Evolutionary conservation across 2,888 invertebrate genomes (phyloP).

Genomic region (Coelinius sp.): DNA sequence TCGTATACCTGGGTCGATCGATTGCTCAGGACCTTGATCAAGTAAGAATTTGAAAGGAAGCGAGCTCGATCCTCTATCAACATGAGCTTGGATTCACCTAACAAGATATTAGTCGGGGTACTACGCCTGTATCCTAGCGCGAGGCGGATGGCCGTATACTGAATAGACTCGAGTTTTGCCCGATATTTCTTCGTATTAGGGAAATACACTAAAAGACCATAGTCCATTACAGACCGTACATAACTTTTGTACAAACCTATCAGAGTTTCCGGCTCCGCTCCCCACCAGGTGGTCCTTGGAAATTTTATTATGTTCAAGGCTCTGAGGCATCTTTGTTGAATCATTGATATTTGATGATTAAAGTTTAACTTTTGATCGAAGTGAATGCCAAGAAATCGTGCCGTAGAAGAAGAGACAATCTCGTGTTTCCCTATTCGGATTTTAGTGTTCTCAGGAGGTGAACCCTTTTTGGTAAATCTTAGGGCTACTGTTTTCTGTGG

Average conservation of each 20-base stretch:
- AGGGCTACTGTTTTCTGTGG: constrained; percentile 21
- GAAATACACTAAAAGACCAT: neutral
- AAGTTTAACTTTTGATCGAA: constrained; percentile 34
- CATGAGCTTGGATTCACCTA: constrained; percentile 31
- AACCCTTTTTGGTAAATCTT: constrained; percentile 22
- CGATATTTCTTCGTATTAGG: neutral
- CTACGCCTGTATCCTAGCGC: neutral
- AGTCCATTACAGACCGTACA: neutral
- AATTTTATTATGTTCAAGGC: constrained; percentile 27
- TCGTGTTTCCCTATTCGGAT: neutral
- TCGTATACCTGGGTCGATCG: neutral
- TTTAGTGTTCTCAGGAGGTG: neutral
- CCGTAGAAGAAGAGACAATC: neutral
- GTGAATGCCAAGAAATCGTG: constrained; percentile 29
- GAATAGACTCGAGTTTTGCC: neutral
- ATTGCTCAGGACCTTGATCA: neutral
- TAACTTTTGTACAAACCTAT: neutral
- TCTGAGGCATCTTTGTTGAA: constrained; percentile 19
- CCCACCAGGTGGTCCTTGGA: neutral
- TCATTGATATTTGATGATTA: neutral
- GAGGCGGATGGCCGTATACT: constrained; percentile 17
- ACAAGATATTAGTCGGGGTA: constrained; percentile 28
- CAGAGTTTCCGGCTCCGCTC: neutral
- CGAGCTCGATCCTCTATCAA: neutral
- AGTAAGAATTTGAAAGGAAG: neutral